Percentiles rank a stretch among this genome's conserved stretches.
Conservation (phyloP, 2,797 vertebrate genomes). For the Gambelia wislizenii region DNA sequence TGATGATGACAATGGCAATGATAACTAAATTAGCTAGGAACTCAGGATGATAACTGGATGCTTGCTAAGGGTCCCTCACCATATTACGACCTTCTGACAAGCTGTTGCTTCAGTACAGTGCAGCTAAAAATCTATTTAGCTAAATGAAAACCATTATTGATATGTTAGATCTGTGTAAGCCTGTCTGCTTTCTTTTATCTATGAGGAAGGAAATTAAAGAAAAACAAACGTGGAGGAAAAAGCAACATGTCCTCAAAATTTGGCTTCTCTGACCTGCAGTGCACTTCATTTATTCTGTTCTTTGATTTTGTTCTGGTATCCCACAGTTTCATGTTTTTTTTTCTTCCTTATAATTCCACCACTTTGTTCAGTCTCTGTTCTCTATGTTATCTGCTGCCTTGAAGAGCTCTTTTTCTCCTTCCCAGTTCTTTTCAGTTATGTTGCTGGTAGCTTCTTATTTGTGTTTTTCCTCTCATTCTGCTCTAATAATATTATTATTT, state of each 20-base stretch:
- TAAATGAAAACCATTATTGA: conserved; percentile 12
- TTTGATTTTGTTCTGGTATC: conserved; percentile 13
- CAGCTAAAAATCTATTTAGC: not conserved
- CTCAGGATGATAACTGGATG: not conserved
- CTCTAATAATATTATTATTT: conserved; percentile 28
- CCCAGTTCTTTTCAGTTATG: not conserved
- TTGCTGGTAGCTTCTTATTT: not conserved
- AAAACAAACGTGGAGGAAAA: conserved; percentile 30
- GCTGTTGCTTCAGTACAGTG: not conserved
- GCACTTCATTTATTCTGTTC: conserved; percentile 18
- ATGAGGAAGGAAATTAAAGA: conserved; percentile 40
- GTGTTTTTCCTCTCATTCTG: not conserved
- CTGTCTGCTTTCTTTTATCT: conserved; percentile 1
- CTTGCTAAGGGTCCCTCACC: not conserved
- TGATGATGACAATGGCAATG: too few relatives aligned
- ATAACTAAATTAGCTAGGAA: too few relatives aligned
- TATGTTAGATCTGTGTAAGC: not conserved
- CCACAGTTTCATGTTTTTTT: conserved; percentile 6
- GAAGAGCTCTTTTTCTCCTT: not conserved
- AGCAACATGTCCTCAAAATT: conserved; percentile 23
- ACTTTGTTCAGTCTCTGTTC: not conserved
- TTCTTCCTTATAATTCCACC: conserved; percentile 7
- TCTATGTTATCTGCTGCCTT: not conserved
- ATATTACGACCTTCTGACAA: not conserved
- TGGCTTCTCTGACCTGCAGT: not conserved